Percentiles rank a stretch among this genome's conserved stretches.
Conservation (phyloP, 2,113 vertebrate species). For the Cygnus buccinator region DNA sequence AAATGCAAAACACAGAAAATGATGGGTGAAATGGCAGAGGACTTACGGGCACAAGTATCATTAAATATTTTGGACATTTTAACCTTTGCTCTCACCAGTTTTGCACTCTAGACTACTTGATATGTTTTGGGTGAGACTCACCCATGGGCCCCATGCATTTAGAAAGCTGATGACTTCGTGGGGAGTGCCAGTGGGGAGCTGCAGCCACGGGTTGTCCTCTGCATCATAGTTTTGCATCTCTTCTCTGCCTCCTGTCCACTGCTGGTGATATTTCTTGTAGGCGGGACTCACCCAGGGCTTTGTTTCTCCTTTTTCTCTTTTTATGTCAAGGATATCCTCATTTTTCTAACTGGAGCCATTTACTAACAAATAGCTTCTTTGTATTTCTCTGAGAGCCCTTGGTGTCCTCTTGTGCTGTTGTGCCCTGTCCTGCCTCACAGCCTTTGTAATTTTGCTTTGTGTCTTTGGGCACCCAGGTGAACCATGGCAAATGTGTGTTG, state of each 20-base stretch:
- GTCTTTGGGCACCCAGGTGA: neutral
- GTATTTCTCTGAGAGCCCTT: neutral
- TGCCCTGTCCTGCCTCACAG: neutral
- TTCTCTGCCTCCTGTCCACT: neutral
- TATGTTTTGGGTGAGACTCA: neutral
- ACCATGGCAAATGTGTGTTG: neutral
- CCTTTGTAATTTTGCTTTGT: neutral
- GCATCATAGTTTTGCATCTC: neutral
- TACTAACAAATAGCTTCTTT: neutral
- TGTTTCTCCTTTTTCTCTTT: neutral
- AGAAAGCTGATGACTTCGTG: neutral
- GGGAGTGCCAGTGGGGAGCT: neutral
- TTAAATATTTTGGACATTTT: neutral
- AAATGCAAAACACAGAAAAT: neutral
- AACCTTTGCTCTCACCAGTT: neutral
- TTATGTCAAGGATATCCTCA: neutral
- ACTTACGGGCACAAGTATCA: rapidly evolving
- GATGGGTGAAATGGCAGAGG: neutral
- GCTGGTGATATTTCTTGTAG: neutral
- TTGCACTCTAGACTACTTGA: neutral
- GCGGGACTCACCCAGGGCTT: neutral
- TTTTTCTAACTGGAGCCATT: neutral
- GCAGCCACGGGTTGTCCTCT: neutral
- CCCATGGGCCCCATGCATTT: neutral
- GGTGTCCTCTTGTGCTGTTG: neutral